A percentile compares a stretch with the other conserved stretches of the same genome.
phyloP scores from a whole-genome alignment of 2,797 vertebrate genomes.

The Poecilia velifera region DNA sequence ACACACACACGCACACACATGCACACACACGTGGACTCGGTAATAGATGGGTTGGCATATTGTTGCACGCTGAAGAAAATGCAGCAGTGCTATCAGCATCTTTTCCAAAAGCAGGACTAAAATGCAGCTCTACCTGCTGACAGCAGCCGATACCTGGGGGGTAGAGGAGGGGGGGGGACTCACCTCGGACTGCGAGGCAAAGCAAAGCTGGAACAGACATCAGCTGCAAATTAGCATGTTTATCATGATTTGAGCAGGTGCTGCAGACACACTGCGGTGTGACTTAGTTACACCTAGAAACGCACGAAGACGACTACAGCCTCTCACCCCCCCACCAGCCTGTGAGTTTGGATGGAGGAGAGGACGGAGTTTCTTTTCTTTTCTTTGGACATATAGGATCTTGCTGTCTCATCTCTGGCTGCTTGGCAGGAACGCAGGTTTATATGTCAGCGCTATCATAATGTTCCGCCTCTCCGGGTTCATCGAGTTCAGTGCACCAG shows the following conservation, averaged over 20 bases:
- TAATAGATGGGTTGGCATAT: slow-evolving; percentile 44
- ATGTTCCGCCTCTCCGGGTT: slow-evolving; percentile 54
- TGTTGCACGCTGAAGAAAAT: slow-evolving; percentile 44
- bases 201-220: slow-evolving; percentile 53
- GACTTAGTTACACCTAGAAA: slow-evolving; percentile 56
- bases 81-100: slow-evolving; percentile 56
- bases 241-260: slow-evolving; percentile 67
- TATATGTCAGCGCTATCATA: slow-evolving; percentile 60
- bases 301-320: neutral
- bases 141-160: slow-evolving; percentile 51
- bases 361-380: slow-evolving; percentile 16
- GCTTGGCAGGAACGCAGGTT: slow-evolving; percentile 51
- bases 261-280: slow-evolving; percentile 23
- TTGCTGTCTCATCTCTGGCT: slow-evolving; percentile 33
- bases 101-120: slow-evolving; percentile 50
- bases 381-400: neutral
- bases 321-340: slow-evolving; percentile 25
- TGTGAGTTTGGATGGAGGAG: slow-evolving; percentile 37
- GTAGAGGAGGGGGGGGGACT: slow-evolving; percentile 32
- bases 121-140: slow-evolving; percentile 60
- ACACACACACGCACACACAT: slow-evolving; percentile 16
- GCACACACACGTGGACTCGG: slow-evolving; percentile 9
- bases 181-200: slow-evolving; percentile 48
- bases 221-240: slow-evolving; percentile 66
- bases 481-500: slow-evolving; percentile 50